Conservation (phyloP, 2,113 vertebrate genomes). For the Xyrauchen texanus region DNA sequence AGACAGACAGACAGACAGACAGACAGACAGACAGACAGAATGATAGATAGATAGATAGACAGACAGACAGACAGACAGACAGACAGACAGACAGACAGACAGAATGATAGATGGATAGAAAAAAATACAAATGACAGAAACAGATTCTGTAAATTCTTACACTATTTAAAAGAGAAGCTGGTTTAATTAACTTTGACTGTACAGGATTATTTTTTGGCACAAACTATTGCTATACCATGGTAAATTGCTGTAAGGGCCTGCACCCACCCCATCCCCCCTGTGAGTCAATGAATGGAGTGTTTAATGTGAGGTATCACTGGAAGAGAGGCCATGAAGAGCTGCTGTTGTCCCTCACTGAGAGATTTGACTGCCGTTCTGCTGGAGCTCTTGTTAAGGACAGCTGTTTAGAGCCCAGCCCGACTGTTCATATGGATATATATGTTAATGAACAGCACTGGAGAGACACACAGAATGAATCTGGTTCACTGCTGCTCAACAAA, state of each 20-base stretch:
- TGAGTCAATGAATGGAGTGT: slow-evolving; percentile 36
- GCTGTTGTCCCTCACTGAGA: slow-evolving; percentile 46
- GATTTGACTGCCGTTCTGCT: slow-evolving; percentile 36
- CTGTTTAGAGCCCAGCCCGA: slow-evolving; percentile 46
- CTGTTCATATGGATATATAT: slow-evolving; percentile 63
- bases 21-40: no score
- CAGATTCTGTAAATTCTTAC: no score
- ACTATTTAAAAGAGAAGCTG: no score
- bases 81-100: no score
- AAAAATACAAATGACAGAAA: no score
- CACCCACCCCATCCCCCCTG: slow-evolving; percentile 41
- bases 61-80: no score
- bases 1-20: no score
- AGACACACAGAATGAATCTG: slow-evolving; percentile 36
- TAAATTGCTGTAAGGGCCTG: slow-evolving; percentile 34
- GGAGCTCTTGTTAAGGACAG: slow-evolving; percentile 52
- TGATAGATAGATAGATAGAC: no score
- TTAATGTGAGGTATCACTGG: slow-evolving; percentile 43
- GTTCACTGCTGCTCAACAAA: slow-evolving; percentile 53
- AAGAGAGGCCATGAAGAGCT: slow-evolving; percentile 39
- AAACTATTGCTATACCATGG: neutral
- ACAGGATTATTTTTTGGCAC: neutral
- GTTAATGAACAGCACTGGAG: slow-evolving; percentile 48
- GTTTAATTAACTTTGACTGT: no score
- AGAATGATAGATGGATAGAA: no score